Evolutionary conservation across 2,797 vertebrate genomes (phyloP).

Genomic region (Gallirallus australis): DNA sequence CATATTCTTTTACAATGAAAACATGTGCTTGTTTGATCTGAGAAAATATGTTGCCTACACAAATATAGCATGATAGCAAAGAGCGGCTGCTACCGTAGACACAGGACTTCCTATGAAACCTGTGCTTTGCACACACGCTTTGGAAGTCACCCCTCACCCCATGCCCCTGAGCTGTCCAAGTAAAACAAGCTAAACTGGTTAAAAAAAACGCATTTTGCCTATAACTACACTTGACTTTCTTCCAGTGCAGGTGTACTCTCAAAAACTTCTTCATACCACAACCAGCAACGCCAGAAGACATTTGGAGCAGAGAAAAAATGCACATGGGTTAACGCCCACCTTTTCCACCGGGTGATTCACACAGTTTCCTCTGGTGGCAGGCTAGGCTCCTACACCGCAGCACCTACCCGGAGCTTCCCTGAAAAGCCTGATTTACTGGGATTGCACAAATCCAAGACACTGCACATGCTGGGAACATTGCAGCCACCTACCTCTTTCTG

Average conservation of each 20-base stretch:
- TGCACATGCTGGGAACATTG: neutral
- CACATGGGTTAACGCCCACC: neutral
- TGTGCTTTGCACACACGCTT: neutral
- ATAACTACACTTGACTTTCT: conserved; percentile 34
- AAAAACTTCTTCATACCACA: conserved; percentile 23
- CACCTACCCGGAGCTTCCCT: neutral
- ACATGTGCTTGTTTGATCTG: rapidly evolving
- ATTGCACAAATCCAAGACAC: neutral
- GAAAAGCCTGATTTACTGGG: conserved; percentile 24
- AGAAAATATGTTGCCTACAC: neutral
- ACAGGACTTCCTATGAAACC: neutral
- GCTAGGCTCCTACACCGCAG: neutral
- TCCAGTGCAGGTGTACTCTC: conserved; percentile 57
- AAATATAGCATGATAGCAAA: neutral
- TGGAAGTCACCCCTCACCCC: neutral
- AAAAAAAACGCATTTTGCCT: conserved; percentile 26
- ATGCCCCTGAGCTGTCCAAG: conserved; percentile 11
- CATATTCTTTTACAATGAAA: neutral
- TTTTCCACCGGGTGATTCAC: conserved; percentile 27
- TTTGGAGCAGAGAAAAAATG: conserved; percentile 13
- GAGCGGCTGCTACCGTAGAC: neutral
- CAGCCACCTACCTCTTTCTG: neutral
- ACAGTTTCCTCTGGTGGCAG: neutral
- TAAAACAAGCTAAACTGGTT: conserved; percentile 50
- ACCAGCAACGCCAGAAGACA: neutral